phyloP scores from a whole-genome alignment of 53 echinoderm and acorn worm genomes.

The Echinometra lucunter region DNA sequence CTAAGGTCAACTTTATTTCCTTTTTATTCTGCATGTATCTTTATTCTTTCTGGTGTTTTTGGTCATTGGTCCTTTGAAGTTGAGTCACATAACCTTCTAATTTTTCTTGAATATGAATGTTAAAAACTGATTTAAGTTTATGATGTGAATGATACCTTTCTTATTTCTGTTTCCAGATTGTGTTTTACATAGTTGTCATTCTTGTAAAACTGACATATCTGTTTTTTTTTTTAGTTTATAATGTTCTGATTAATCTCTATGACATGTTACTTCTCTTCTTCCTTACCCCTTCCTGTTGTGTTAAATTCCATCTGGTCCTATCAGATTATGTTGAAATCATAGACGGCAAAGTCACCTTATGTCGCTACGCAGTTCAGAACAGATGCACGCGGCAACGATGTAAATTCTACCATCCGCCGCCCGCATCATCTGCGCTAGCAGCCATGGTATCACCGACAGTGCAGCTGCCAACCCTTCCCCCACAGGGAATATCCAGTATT shows the following conservation, averaged over 20 bases:
- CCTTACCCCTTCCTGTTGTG: slow-evolving; percentile 7
- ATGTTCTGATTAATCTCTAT: slow-evolving; percentile 42
- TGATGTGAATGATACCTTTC: not conserved
- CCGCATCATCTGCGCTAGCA: slow-evolving; percentile 73
- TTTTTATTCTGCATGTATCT: not conserved
- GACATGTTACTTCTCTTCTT: slow-evolving; percentile 24
- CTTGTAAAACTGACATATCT: not conserved
- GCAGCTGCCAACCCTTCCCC: slow-evolving; percentile 9
- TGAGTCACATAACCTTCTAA: not conserved
- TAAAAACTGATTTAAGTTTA: not conserved
- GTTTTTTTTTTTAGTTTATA: slow-evolving; percentile 18
- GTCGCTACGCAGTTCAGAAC: slow-evolving; percentile 99
- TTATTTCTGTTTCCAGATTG: not conserved
- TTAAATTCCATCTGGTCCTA: slow-evolving; percentile 10
- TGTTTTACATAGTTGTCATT: not conserved
- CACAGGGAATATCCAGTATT: slow-evolving; percentile 67
- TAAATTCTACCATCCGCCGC: slow-evolving; percentile 99
- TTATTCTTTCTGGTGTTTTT: not conserved
- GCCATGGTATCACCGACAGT: slow-evolving; percentile 81
- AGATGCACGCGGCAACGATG: slow-evolving; percentile 98
- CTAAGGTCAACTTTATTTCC: not conserved
- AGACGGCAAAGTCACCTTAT: slow-evolving; percentile 99
- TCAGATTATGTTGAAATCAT: slow-evolving; percentile 99
- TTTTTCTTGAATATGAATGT: not conserved
- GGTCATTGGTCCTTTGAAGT: not conserved